phyloP scores from a whole-genome alignment of 1,140 invertebrate genomes.

The Cyrtorhinus lividipennis region DNA sequence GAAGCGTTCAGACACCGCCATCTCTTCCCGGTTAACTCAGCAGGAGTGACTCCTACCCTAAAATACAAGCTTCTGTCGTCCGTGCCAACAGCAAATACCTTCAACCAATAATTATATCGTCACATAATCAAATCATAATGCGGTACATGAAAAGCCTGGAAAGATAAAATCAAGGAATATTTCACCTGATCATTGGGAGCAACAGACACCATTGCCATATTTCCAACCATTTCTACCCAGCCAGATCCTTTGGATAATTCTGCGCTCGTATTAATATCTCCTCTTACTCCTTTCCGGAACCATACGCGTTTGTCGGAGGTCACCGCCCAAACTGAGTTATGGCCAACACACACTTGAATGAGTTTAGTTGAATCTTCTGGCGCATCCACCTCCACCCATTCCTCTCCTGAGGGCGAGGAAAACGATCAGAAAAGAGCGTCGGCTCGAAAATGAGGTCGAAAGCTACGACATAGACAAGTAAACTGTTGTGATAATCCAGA shows the following conservation, averaged over 20 bases:
- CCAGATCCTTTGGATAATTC: constrained; percentile 54
- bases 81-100: constrained; percentile 36
- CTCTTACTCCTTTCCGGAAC: constrained; percentile 71
- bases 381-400: constrained; percentile 66
- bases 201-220: constrained; percentile 67
- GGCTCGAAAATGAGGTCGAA: too few species aligned
- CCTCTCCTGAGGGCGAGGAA: constrained; percentile 38
- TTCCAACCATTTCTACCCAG: constrained; percentile 73
- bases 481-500: too few species aligned
- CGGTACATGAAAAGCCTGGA: too few species aligned
- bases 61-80: constrained; percentile 63
- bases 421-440: too few species aligned
- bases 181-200: constrained; percentile 70
- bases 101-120: not conserved
- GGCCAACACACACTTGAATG: constrained; percentile 63
- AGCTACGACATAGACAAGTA: too few species aligned
- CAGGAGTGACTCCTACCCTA: constrained; percentile 55
- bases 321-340: constrained; percentile 73
- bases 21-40: constrained; percentile 71
- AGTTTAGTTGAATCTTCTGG: constrained; percentile 49
- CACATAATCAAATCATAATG: too few species aligned
- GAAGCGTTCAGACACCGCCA: constrained; percentile 65
- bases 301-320: constrained; percentile 72
- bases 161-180: too few species aligned
- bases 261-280: constrained; percentile 46